Percentiles rank a stretch among this genome's conserved stretches.
Conservation (phyloP, 1,140 invertebrate genomes). For the Penaeus chinensis region DNA sequence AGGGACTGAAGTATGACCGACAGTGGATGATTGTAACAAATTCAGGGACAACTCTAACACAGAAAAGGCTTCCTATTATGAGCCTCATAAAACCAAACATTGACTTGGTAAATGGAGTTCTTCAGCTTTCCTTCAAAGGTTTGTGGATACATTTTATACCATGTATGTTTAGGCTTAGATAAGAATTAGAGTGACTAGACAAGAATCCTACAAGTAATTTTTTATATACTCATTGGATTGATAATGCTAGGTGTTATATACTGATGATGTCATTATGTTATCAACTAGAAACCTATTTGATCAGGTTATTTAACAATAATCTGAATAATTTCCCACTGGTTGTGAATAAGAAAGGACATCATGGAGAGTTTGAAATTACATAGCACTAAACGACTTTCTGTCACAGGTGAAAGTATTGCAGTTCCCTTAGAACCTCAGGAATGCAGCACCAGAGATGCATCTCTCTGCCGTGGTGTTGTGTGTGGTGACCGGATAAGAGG, state of each 20-base stretch:
- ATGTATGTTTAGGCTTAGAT: neutral
- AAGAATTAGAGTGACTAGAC: neutral
- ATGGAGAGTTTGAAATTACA: too few species aligned
- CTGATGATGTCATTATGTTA: too few species aligned
- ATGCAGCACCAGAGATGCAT: neutral
- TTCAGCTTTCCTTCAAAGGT: neutral
- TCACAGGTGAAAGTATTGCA: slow-evolving; percentile 2
- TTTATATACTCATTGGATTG: too few species aligned
- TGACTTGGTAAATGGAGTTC: slow-evolving; percentile 70
- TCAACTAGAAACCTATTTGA: too few species aligned
- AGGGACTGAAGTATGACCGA: slow-evolving; percentile 88
- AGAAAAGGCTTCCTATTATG: slow-evolving; percentile 84
- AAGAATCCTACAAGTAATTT: neutral
- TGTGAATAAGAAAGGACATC: too few species aligned
- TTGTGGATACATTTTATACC: neutral
- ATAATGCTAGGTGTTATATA: too few species aligned
- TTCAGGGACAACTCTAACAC: slow-evolving; percentile 84
- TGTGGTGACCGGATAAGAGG: slow-evolving; percentile 84
- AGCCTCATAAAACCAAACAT: slow-evolving; percentile 84
- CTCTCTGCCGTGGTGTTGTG: slow-evolving; percentile 74
- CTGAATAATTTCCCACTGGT: too few species aligned
- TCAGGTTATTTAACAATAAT: too few species aligned
- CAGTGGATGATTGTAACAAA: slow-evolving; percentile 88
- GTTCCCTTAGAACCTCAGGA: slow-evolving; percentile 18
- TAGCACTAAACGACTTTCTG: neutral